phyloP scores from a whole-genome alignment of 2,113 vertebrate genomes.

The Noturus placidus region DNA sequence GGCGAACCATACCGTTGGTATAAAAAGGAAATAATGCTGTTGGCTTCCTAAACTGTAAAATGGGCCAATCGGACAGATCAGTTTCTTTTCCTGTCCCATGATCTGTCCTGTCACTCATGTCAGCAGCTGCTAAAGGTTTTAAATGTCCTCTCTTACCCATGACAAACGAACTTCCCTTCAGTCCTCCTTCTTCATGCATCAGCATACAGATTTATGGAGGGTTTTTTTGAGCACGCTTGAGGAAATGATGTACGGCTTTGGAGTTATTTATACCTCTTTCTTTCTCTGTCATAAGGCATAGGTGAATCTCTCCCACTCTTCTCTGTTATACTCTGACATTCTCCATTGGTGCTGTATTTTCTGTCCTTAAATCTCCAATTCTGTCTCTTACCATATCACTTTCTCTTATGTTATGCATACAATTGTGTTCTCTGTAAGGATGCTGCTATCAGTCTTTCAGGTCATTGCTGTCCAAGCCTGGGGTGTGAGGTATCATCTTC shows the following conservation, averaged over 20 bases:
- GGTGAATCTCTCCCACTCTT: slow-evolving; percentile 13
- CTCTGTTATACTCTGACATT: neutral
- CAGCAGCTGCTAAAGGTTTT: slow-evolving; percentile 68
- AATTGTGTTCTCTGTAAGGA: neutral
- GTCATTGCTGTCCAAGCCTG: neutral
- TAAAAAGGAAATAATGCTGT: neutral
- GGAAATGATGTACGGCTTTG: slow-evolving; percentile 63
- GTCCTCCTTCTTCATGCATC: slow-evolving; percentile 35
- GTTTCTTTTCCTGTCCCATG: slow-evolving; percentile 43
- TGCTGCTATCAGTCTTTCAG: neutral
- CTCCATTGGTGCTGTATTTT: neutral
- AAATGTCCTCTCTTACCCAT: slow-evolving; percentile 62
- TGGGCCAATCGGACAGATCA: neutral
- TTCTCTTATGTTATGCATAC: neutral
- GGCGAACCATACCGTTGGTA: neutral
- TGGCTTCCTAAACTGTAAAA: neutral
- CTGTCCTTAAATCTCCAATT: neutral
- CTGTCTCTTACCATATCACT: neutral
- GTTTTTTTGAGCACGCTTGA: slow-evolving; percentile 46
- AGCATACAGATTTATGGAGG: slow-evolving; percentile 64
- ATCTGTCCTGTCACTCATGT: slow-evolving; percentile 65
- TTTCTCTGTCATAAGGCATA: slow-evolving; percentile 42
- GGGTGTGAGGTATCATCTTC: slow-evolving; percentile 22
- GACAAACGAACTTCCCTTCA: slow-evolving; percentile 34
- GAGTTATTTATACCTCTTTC: slow-evolving; percentile 70